These are phyloP conservation scores for Lapara coniferarum DNA, from an alignment of 2,888 invertebrate genomes.

Conservation along the genomic window DNA sequence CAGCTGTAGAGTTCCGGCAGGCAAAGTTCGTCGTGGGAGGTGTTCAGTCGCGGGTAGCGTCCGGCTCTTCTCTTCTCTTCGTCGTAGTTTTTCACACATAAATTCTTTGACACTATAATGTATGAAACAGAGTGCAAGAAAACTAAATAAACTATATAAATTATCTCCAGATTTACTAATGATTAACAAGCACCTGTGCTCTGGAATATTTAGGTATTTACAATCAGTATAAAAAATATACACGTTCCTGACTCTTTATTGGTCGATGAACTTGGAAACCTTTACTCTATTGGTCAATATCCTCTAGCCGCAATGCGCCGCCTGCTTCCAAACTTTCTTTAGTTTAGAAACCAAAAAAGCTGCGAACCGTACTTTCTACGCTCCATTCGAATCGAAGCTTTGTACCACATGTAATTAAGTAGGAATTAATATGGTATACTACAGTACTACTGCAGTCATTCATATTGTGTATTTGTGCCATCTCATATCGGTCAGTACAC, in stretches of 20 bases:
- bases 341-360: slow-evolving; percentile 30
- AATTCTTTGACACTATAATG: not conserved
- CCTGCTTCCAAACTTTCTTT: slow-evolving; percentile 37
- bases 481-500: slow-evolving; percentile 37
- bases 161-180: too few species aligned
- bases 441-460: slow-evolving; percentile 35
- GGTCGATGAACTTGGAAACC: slow-evolving; percentile 36
- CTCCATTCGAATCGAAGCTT: slow-evolving; percentile 33
- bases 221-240: slow-evolving; percentile 25
- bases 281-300: slow-evolving; percentile 36
- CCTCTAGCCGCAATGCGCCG: slow-evolving; percentile 50
- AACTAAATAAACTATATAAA: not conserved
- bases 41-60: too few species aligned
- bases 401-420: slow-evolving; percentile 35
- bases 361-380: not conserved
- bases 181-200: not conserved
- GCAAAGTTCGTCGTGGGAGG: too few species aligned
- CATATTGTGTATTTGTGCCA: slow-evolving; percentile 37
- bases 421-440: slow-evolving; percentile 33
- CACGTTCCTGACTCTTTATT: slow-evolving; percentile 33
- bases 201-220: slow-evolving; percentile 1
- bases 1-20: too few species aligned
- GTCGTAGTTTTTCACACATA: too few species aligned
- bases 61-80: too few species aligned
- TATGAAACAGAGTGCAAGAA: not conserved